A percentile compares a stretch with the other conserved stretches of the same genome.
These are phyloP conservation scores for Diarsia rubi DNA, from an alignment of 2,888 invertebrate genomes.

Conservation along the genomic window DNA sequence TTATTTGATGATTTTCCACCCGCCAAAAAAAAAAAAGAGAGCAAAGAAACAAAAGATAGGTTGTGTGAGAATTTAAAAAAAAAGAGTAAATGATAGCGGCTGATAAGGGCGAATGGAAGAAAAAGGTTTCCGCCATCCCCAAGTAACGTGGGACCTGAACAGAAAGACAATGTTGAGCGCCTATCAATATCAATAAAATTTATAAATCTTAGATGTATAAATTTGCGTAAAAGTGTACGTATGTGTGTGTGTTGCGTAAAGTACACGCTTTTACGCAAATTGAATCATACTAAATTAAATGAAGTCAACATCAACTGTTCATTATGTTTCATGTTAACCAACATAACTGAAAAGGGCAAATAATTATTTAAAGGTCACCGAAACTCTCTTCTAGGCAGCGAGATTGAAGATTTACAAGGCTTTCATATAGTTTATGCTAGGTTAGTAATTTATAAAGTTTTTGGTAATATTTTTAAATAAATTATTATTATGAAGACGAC, in stretches of 20 bases:
- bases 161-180: neutral
- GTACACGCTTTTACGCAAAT: slow-evolving; percentile 20
- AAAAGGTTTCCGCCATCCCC: neutral
- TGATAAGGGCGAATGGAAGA: no score
- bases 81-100: neutral
- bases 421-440: neutral
- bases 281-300: slow-evolving; percentile 2
- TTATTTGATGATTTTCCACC: no score
- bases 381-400: neutral
- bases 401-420: slow-evolving; percentile 12
- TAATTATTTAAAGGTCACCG: slow-evolving; percentile 24
- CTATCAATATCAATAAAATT: no score
- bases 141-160: neutral
- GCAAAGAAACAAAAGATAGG: neutral
- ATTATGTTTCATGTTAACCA: slow-evolving; percentile 22
- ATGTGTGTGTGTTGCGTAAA: no score
- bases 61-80: neutral
- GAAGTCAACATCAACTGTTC: slow-evolving; percentile 9
- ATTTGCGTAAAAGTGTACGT: no score
- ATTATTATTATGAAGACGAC: no score
- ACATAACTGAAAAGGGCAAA: slow-evolving; percentile 21
- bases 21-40: no score
- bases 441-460: neutral
- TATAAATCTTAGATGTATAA: no score
- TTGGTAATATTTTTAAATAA: no score